Evolutionary conservation across 64 coral and sea anemone species (phyloP).

Genomic region (Porites lutea): DNA sequence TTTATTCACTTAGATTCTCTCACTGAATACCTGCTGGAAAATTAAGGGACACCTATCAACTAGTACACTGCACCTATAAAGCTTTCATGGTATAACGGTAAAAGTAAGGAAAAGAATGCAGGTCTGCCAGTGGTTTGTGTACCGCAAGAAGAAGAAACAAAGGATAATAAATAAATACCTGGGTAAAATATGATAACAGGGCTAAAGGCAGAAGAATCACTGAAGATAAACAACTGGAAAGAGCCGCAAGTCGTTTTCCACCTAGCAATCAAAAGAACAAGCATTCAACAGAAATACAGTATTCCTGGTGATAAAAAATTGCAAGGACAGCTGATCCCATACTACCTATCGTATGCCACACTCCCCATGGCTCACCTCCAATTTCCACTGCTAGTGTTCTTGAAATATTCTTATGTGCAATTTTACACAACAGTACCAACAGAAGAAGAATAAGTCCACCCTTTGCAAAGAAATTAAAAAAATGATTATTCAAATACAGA

Average conservation of each 20-base stretch:
- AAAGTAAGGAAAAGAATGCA: no score
- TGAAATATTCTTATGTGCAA: conserved; percentile 92
- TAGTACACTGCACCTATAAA: no score
- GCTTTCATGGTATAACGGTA: no score
- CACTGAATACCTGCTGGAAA: no score
- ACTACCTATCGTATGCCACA: neutral
- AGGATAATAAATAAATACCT: conserved; percentile 47
- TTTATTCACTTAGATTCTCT: no score
- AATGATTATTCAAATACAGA: neutral
- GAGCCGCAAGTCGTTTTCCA: conserved; percentile 85
- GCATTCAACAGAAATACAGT: neutral
- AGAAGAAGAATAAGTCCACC: conserved; percentile 90
- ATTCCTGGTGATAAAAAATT: neutral
- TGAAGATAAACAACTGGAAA: conserved; percentile 79
- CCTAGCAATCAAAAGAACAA: conserved; percentile 51
- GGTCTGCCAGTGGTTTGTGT: neutral
- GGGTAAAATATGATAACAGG: conserved; percentile 77
- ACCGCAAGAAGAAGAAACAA: no score
- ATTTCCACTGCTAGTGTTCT: conserved; percentile 98
- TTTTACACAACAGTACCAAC: conserved; percentile 81
- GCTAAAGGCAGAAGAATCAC: conserved; percentile 75
- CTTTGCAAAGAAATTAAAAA: conserved; percentile 51
- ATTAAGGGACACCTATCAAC: no score
- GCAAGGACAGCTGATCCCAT: neutral
- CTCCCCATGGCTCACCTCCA: conserved; percentile 69